phyloP scores from a whole-genome alignment of 2,113 vertebrate species.

The Zosterops lateralis region DNA sequence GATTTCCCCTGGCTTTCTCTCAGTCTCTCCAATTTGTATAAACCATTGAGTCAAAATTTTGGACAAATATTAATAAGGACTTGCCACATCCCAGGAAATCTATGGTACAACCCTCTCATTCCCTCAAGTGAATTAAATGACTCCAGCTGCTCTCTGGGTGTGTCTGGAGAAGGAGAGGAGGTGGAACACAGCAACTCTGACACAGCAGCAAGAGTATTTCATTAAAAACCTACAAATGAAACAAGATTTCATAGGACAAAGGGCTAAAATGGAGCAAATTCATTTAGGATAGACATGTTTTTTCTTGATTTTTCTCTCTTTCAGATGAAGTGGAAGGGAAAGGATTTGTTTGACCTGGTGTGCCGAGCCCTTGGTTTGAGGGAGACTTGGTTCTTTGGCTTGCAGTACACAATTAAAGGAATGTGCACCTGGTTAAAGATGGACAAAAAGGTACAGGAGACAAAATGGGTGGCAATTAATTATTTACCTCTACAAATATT shows the following conservation, averaged over 20 bases:
- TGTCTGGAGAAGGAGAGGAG: not conserved
- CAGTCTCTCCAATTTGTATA: not conserved
- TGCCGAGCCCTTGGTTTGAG: constrained; percentile 86
- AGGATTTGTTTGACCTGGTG: constrained; percentile 90
- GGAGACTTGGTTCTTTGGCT: constrained; percentile 93
- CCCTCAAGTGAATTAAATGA: not conserved
- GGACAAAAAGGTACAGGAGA: constrained; percentile 83
- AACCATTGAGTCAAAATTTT: not conserved
- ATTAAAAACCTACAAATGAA: not conserved
- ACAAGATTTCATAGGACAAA: not conserved
- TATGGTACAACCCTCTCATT: not conserved
- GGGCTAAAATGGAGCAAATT: not conserved
- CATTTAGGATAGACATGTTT: not conserved
- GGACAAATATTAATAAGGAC: not conserved
- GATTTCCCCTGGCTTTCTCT: not conserved
- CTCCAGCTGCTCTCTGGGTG: not conserved
- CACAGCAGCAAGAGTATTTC: not conserved
- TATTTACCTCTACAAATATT: not conserved
- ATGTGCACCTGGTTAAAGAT: constrained; percentile 89
- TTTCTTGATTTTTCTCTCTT: not conserved
- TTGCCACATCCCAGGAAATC: not conserved
- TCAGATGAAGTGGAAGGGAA: constrained; percentile 93
- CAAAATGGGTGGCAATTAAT: not conserved
- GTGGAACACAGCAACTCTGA: not conserved
- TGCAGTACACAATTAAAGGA: constrained; percentile 87